Percentiles rank a stretch among this genome's conserved stretches.
Conservation (phyloP, 2,797 vertebrate genomes). For the Scleropages formosus region DNA sequence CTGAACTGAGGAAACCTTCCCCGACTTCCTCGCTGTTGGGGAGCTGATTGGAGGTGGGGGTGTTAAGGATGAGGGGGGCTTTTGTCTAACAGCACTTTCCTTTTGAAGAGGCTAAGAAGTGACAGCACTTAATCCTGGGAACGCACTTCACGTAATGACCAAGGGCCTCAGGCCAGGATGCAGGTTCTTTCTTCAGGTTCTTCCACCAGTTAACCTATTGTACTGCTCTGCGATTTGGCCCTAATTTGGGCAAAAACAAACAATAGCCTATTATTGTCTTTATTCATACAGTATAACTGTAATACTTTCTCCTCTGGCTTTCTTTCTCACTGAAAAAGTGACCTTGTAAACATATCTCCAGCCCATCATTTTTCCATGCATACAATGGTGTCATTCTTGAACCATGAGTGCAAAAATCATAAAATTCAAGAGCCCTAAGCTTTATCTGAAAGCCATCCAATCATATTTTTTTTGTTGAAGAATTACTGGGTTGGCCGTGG, state of each 20-base stretch:
- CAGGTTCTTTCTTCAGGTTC: background rate
- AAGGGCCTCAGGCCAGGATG: conserved; percentile 29
- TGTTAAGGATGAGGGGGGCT: background rate
- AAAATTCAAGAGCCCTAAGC: conserved; percentile 15
- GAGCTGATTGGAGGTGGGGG: background rate
- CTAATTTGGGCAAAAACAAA: background rate
- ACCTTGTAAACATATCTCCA: background rate
- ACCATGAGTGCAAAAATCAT: conserved; percentile 40
- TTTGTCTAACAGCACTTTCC: conserved; percentile 39
- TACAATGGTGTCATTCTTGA: conserved; percentile 49
- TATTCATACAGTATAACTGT: background rate
- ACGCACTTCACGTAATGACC: conserved; percentile 44
- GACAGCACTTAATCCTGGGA: conserved; percentile 49
- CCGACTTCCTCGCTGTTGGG: conserved; percentile 39
- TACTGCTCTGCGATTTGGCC: background rate
- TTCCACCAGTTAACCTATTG: background rate
- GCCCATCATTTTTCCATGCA: conserved; percentile 26
- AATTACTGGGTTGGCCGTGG: conserved; percentile 55
- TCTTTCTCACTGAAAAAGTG: background rate
- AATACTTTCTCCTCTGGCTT: too few relatives aligned
- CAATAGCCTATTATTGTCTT: background rate
- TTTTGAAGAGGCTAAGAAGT: conserved; percentile 45
- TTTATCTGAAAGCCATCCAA: conserved; percentile 42
- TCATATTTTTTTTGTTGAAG: conserved; percentile 47
- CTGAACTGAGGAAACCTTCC: conserved; percentile 34